Base-by-base conservation (phyloP, 2,797 vertebrate genomes). In the Bufotes viridis region DNA sequence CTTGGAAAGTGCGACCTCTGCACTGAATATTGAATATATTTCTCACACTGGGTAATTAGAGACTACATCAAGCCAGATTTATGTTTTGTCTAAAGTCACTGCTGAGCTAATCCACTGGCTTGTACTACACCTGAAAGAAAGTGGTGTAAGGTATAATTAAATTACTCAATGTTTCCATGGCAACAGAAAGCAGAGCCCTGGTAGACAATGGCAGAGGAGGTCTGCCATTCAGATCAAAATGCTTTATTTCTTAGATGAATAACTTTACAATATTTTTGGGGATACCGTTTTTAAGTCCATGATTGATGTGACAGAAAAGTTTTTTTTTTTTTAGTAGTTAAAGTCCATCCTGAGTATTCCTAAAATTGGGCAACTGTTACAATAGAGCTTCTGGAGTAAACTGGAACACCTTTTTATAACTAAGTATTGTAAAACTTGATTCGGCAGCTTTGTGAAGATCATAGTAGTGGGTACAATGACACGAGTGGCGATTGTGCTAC, bases 61-160 rank as follows among this genome's bases (percentile, higher is more conserved):
- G 88, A 89, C 84, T 86, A 75, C 84, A 89, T 86, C 84, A 82
- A 78, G 84, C 26, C 58, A 86, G 88, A 86, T 89, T 89, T 89
- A 89, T 89, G 78, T 80, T 89, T 89, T 89, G 84, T 82, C 51
- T 89, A 69, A 89, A 86, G 79, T 75, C 57, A 70, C 79, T 82
- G 74, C 88, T 82, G 84, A 78, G 84, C 26, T 89, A 89, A 89
- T 86, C 60, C 79, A 86, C 51, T 82, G 34, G 53, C 79, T 89
- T 22, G 57, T 81, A 51, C 72, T 58, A 74, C 69, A 82, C 84
- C 84, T 89, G 42, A 86, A 76, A 85, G 70, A 86, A 86, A 65
- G 22, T 34, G 70, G 72, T 15, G 10, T 55, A 83, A 76, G 80
- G 34, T 82, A 69, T 87, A 82, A 89, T 87, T 79, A 83, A 78